Conservation (phyloP, 1,140 invertebrate genomes). For the Zaprionus inermis region DNA sequence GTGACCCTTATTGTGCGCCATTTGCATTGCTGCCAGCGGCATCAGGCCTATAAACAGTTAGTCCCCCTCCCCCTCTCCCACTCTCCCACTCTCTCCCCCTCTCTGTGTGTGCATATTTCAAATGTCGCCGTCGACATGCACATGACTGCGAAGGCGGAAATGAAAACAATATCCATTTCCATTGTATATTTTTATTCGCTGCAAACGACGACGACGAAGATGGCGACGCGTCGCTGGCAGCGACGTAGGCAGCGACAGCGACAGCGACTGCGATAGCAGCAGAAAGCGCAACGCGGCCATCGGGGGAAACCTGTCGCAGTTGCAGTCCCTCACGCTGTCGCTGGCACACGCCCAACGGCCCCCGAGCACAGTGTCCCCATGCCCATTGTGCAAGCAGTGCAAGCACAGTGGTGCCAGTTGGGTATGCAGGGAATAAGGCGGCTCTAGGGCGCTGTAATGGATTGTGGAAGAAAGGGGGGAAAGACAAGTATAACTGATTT, state of each 20-base stretch:
- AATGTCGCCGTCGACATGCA: slow-evolving; percentile 62
- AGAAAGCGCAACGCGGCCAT: slow-evolving; percentile 70
- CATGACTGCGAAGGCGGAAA: slow-evolving; percentile 64
- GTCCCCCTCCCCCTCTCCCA: slow-evolving; percentile 9
- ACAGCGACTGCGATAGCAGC: no score
- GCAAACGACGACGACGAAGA: slow-evolving; percentile 1
- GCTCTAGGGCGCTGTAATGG: no score
- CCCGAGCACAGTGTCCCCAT: slow-evolving; percentile 45
- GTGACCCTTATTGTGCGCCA: slow-evolving; percentile 69
- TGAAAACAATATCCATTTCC: slow-evolving; percentile 82
- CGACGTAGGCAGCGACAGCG: slow-evolving; percentile 24
- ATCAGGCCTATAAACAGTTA: slow-evolving; percentile 33
- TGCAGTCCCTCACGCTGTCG: slow-evolving; percentile 15
- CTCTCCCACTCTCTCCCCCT: not conserved
- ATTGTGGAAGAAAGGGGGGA: no score
- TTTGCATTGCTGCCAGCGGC: slow-evolving; percentile 59
- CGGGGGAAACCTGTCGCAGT: slow-evolving; percentile 60
- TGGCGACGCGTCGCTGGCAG: slow-evolving; percentile 28
- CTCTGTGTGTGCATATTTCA: slow-evolving; percentile 41
- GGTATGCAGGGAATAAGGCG: not conserved
- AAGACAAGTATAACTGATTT: no score
- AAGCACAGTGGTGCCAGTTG: not conserved
- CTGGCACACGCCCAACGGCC: slow-evolving; percentile 47
- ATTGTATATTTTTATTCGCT: slow-evolving; percentile 74
- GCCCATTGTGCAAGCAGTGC: not conserved